Evolutionary conservation across 2,888 invertebrate species (phyloP).

Genomic region (Orthosia gothica): DNA sequence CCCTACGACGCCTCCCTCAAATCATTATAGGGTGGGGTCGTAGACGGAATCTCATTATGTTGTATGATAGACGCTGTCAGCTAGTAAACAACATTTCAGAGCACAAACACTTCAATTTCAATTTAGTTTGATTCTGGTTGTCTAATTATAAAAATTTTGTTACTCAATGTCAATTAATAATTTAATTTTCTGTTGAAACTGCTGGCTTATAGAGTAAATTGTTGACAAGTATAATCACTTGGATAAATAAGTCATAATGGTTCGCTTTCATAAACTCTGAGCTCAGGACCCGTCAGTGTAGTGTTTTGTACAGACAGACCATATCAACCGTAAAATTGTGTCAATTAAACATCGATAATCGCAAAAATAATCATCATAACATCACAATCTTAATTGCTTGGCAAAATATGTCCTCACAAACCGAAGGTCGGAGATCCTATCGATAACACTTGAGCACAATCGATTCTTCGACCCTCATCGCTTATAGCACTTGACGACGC

Average conservation of each 20-base stretch:
- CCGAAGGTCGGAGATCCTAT: slow-evolving; percentile 45
- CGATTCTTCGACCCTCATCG: slow-evolving; percentile 39
- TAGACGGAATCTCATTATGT: slow-evolving; percentile 65
- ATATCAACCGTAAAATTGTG: not conserved
- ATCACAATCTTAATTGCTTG: slow-evolving; percentile 16
- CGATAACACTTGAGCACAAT: slow-evolving; percentile 53
- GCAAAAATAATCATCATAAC: not conserved
- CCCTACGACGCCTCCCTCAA: slow-evolving; percentile 31
- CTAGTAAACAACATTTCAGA: slow-evolving; percentile 41
- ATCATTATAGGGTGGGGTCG: slow-evolving; percentile 32
- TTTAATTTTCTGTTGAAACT: not conserved
- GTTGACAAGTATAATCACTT: too few relatives aligned
- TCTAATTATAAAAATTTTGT: not conserved
- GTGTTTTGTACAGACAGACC: not conserved
- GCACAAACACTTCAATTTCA: slow-evolving; percentile 5
- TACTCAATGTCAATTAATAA: not conserved
- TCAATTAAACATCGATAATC: not conserved
- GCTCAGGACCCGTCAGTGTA: too few relatives aligned
- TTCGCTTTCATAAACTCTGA: too few relatives aligned
- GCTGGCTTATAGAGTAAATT: not conserved
- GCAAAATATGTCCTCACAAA: slow-evolving; percentile 38
- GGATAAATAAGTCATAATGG: too few relatives aligned
- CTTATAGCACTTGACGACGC: slow-evolving; percentile 51
- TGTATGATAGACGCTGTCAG: slow-evolving; percentile 23
- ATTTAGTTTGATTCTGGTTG: slow-evolving; percentile 3